Evolutionary conservation across 2,888 invertebrate species (phyloP).

Genomic region (Phyllotreta striolata): DNA sequence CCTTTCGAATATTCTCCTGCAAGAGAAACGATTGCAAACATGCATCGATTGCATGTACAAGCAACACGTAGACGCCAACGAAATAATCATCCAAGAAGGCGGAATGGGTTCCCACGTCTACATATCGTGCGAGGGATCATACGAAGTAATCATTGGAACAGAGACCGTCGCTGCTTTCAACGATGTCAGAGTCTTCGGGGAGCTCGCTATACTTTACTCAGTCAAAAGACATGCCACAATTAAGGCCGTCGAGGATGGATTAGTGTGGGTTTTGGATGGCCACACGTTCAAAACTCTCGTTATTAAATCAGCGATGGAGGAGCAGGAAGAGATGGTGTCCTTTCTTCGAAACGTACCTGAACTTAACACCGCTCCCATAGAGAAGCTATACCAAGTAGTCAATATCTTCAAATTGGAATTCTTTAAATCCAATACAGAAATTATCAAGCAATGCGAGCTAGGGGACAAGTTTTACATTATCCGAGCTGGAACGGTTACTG

Average conservation of each 20-base stretch:
- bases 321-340: constrained; percentile 83
- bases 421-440: constrained; percentile 77
- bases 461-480: constrained; percentile 93
- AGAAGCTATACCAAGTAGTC: constrained; percentile 80
- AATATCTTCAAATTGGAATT: constrained; percentile 89
- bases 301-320: constrained; percentile 84
- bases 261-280: constrained; percentile 89
- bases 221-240: constrained; percentile 90
- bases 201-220: constrained; percentile 70
- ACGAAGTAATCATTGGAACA: constrained; percentile 77
- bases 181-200: constrained; percentile 85
- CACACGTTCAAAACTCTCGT: constrained; percentile 88
- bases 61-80: constrained; percentile 47
- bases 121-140: constrained; percentile 84
- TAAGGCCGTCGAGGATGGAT: constrained; percentile 79
- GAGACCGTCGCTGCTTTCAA: constrained; percentile 66
- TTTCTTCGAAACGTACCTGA: constrained; percentile 85
- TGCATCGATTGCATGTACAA: constrained; percentile 56
- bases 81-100: constrained; percentile 55
- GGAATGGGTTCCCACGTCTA: constrained; percentile 77
- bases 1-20: constrained; percentile 48
- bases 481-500: constrained; percentile 80
- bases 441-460: constrained; percentile 83
- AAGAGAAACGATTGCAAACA: constrained; percentile 49
- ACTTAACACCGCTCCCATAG: constrained; percentile 73